These are phyloP conservation scores for Prionailurus viverrinus DNA, from an alignment of 2,113 vertebrate genomes.

Conservation along the genomic window DNA sequence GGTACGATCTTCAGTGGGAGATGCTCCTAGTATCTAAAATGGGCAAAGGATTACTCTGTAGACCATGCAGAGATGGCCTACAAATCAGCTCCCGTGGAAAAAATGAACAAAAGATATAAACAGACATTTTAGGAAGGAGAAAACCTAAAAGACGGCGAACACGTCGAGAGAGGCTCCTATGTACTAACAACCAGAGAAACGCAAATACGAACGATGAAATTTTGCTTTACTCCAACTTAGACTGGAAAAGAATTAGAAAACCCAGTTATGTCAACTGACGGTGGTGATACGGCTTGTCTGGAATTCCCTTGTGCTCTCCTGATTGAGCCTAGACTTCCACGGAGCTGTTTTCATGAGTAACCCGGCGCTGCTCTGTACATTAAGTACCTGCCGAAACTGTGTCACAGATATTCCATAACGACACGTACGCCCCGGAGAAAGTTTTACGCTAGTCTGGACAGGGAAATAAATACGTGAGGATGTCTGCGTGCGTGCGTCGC, in stretches of 20 bases:
- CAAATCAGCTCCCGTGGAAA: background rate
- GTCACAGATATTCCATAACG: background rate
- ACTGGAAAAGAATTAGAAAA: background rate
- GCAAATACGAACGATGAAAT: background rate
- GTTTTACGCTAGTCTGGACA: background rate
- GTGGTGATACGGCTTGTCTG: background rate
- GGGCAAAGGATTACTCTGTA: background rate
- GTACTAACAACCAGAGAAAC: background rate
- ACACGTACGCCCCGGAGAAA: background rate
- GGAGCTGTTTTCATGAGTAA: background rate
- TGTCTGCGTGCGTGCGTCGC: background rate
- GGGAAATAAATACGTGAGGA: background rate
- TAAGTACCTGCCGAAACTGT: background rate
- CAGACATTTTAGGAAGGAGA: background rate
- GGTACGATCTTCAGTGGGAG: background rate
- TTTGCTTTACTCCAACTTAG: background rate
- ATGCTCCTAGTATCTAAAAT: background rate
- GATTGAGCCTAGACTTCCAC: background rate
- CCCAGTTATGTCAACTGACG: background rate
- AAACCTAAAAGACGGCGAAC: background rate
- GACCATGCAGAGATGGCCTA: background rate
- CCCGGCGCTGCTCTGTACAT: background rate
- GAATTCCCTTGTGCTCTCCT: background rate
- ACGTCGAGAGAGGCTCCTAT: background rate
- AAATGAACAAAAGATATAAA: background rate